phyloP scores from a whole-genome alignment of 37 sponge, comb jelly and placozoan species.

The Agelas oroides region DNA sequence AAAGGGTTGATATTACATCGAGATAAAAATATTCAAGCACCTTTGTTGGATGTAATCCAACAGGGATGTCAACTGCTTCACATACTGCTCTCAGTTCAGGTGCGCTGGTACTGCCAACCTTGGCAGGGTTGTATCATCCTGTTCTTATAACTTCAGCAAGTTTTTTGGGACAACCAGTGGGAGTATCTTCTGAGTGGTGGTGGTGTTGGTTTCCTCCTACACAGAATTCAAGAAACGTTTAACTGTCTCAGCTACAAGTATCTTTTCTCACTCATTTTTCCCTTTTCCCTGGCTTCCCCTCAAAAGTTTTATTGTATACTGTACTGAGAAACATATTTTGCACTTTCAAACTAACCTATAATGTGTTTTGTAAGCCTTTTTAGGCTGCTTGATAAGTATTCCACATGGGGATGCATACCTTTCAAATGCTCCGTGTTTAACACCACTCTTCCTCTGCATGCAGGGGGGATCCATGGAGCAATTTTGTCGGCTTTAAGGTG shows the following conservation, averaged over 20 bases:
- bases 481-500: neutral
- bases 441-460: conserved; percentile 2
- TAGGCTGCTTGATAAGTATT: no score
- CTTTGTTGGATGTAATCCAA: neutral
- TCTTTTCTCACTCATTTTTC: no score
- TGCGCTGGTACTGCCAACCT: neutral
- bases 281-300: no score
- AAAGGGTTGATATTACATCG: no score
- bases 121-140: conserved; percentile 6
- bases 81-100: neutral
- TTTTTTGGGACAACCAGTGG: conserved; percentile 20
- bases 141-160: neutral
- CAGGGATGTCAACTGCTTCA: conserved; percentile 1
- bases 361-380: no score
- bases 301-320: no score
- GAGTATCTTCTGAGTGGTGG: no score
- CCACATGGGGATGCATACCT: neutral
- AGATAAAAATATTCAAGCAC: neutral
- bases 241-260: no score
- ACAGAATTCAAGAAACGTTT: no score
- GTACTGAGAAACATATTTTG: no score
- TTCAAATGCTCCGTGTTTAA: conserved; percentile 18
- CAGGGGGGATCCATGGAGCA: conserved; percentile 22
- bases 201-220: neutral
- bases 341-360: no score